Conservation (phyloP, 2,888 invertebrate genomes). For the Melikaiella ostensackeni region DNA sequence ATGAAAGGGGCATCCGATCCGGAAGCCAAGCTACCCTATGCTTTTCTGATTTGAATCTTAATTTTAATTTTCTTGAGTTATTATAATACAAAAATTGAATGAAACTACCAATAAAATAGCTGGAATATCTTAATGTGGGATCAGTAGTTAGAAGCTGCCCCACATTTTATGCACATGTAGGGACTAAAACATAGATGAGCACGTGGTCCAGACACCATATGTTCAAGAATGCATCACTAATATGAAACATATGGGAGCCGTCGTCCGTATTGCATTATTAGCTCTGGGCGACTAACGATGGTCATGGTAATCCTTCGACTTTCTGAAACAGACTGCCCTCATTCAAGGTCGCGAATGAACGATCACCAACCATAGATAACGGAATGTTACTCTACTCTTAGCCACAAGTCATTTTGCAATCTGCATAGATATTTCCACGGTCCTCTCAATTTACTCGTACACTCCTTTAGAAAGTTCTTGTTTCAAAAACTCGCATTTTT, state of each 20-base stretch:
- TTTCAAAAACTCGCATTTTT: neutral
- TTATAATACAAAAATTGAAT: conserved; percentile 21
- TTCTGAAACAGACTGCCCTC: neutral
- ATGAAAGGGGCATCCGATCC: conserved; percentile 5
- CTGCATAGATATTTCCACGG: neutral
- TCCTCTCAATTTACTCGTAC: neutral
- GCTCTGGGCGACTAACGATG: conserved; percentile 24
- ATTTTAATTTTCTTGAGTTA: neutral
- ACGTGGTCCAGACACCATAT: conserved; percentile 38
- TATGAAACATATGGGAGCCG: conserved; percentile 35
- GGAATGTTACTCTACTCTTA: neutral
- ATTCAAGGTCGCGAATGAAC: conserved; percentile 10
- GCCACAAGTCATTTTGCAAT: neutral
- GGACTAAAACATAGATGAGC: conserved; percentile 4
- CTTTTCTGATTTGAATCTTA: conserved; percentile 7
- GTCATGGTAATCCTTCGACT: conserved; percentile 22
- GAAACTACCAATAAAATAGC: conserved; percentile 4
- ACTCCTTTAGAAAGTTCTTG: neutral
- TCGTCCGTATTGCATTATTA: conserved; percentile 20
- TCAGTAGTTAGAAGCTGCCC: neutral
- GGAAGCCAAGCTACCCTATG: neutral
- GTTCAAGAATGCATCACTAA: conserved; percentile 34
- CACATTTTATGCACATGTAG: conserved; percentile 5
- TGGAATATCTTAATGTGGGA: neutral
- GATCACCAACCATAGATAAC: neutral